These are phyloP conservation scores for Peucedramus taeniatus DNA, from an alignment of 2,113 vertebrate genomes.

Conservation along the genomic window DNA sequence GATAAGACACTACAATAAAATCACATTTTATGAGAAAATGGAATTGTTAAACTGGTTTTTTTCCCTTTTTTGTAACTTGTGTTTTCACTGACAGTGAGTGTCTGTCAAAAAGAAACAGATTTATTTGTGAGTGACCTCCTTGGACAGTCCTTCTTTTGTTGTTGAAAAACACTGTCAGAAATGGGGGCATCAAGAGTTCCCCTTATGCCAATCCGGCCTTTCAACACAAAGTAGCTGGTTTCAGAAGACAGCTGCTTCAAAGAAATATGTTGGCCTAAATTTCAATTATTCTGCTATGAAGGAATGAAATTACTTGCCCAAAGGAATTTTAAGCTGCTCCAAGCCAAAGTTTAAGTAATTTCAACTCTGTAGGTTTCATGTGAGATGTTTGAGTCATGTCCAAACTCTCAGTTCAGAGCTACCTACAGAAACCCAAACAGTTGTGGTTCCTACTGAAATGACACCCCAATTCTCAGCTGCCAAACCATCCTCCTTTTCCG, in stretches of 20 bases:
- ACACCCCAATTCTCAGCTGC: not conserved
- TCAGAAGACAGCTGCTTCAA: not conserved
- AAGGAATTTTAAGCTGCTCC: not conserved
- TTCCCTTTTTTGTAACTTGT: not conserved
- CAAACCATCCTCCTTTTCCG: not conserved
- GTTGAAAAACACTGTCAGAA: not conserved
- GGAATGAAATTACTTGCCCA: not conserved
- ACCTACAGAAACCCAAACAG: not conserved
- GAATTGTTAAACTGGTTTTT: not conserved
- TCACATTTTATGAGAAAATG: not conserved
- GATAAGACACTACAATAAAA: not conserved
- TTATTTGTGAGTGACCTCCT: not conserved
- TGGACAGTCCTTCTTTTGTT: not conserved
- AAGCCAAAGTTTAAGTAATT: not conserved
- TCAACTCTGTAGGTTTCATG: not conserved
- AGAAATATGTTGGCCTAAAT: not conserved
- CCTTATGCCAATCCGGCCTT: not conserved
- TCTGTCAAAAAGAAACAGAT: not conserved
- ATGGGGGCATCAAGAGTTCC: not conserved
- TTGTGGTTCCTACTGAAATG: not conserved
- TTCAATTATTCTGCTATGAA: not conserved
- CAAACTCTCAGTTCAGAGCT: not conserved
- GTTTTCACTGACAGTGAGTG: not conserved
- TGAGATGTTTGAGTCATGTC: not conserved
- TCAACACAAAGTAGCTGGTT: not conserved